A percentile compares a stretch with the other conserved stretches of the same genome.
Evolutionary conservation across 2,888 invertebrate species (phyloP).

Genomic region (Axea sp.): DNA sequence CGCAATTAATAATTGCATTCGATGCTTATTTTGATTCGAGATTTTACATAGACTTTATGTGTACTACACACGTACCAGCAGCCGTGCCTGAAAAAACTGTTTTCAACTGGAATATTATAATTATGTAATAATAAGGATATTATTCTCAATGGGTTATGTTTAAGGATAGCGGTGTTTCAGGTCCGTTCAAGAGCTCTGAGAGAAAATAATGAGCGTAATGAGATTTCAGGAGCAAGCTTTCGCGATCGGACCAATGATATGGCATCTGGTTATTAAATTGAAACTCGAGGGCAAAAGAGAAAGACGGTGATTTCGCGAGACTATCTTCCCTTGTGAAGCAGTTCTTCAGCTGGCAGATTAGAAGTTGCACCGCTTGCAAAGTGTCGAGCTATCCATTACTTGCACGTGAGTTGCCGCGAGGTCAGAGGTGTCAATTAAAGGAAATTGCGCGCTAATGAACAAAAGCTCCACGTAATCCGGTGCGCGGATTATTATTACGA

Average conservation of each 20-base stretch:
- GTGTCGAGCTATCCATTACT: conserved; percentile 69
- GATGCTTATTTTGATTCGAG: too few species aligned
- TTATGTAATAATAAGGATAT: too few species aligned
- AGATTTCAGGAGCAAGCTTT: conserved; percentile 49
- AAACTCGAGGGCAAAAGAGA: conserved; percentile 23
- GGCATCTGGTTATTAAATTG: conserved; percentile 44
- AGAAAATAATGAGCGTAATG: conserved; percentile 37
- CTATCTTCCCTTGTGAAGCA: conserved; percentile 7
- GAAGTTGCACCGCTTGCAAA: conserved; percentile 50
- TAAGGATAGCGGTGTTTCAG: too few species aligned
- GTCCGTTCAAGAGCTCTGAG: not conserved
- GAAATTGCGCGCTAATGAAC: conserved; percentile 75
- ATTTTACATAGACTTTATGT: too few species aligned
- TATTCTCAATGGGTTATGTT: too few species aligned
- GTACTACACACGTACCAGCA: too few species aligned
- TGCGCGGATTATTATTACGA: conserved; percentile 70
- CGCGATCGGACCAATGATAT: conserved; percentile 35
- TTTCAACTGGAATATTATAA: too few species aligned
- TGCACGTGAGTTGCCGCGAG: conserved; percentile 64
- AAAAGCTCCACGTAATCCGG: conserved; percentile 73
- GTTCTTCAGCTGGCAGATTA: conserved; percentile 21
- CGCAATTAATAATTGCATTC: too few species aligned
- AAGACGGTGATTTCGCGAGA: conserved; percentile 11
- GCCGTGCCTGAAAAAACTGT: too few species aligned
- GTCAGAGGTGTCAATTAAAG: conserved; percentile 75